Percentiles rank a stretch among this genome's conserved stretches.
Evolutionary conservation across 2,797 vertebrate species (phyloP).

Genomic region (Mormyrus proboscirostris): DNA sequence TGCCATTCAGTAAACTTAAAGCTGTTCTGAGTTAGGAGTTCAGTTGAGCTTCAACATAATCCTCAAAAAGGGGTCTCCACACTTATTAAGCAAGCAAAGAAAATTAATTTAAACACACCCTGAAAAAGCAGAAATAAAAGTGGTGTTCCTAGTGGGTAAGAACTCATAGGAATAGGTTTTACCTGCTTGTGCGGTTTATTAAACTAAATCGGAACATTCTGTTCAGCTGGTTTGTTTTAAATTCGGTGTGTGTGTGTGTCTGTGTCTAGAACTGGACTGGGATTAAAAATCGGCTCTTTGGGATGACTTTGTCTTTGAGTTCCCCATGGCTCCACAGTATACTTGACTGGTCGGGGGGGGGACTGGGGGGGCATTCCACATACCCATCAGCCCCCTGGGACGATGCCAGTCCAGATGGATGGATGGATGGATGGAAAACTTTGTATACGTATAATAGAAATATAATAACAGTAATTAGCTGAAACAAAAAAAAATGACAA

Average conservation of each 20-base stretch:
- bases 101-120: background rate
- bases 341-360: background rate
- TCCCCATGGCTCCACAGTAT: background rate
- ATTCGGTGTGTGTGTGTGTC: background rate
- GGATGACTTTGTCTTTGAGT: background rate
- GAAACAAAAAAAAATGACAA: background rate
- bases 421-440: background rate
- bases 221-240: background rate
- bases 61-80: background rate
- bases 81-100: slow-evolving; percentile 6
- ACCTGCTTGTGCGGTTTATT: background rate
- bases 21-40: background rate
- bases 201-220: background rate
- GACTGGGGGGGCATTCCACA: background rate
- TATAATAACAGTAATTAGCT: background rate
- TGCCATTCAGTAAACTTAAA: background rate
- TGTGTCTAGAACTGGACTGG: background rate
- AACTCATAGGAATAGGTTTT: background rate
- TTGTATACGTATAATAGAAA: background rate
- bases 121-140: background rate
- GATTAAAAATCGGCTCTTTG: background rate
- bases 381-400: background rate
- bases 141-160: background rate
- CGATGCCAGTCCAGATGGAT: background rate
- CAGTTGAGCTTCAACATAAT: background rate